phyloP scores from a whole-genome alignment of 2,888 invertebrate genomes.

The Antheraea assamensis region DNA sequence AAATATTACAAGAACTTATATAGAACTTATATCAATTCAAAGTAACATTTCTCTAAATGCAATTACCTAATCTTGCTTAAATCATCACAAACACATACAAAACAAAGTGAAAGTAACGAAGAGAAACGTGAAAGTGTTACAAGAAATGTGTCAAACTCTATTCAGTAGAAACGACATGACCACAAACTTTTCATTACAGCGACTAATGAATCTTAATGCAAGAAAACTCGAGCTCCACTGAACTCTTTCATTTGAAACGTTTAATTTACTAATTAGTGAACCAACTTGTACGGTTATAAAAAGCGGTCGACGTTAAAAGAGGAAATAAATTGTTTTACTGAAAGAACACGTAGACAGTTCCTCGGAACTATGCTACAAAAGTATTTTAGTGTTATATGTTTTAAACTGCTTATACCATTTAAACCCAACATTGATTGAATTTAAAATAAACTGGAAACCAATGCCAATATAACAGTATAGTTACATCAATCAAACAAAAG shows the following conservation, averaged over 20 bases:
- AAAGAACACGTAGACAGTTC: background rate
- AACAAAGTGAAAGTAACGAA: background rate
- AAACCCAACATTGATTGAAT: background rate
- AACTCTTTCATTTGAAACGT: slow-evolving; percentile 38
- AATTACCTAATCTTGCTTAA: no score
- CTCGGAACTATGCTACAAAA: background rate
- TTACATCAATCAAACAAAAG: background rate
- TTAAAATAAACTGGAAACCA: background rate
- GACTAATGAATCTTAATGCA: slow-evolving; percentile 33
- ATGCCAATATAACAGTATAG: background rate
- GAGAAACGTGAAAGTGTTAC: background rate
- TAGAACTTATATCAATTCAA: no score
- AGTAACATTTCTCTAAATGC: no score
- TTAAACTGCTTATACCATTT: background rate
- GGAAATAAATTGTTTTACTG: slow-evolving; percentile 12
- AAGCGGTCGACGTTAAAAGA: background rate
- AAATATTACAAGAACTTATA: no score
- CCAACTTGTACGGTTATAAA: slow-evolving; percentile 27
- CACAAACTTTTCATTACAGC: slow-evolving; percentile 12
- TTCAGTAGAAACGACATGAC: background rate
- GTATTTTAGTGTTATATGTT: background rate
- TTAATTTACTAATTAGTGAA: slow-evolving; percentile 42
- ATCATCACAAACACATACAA: background rate
- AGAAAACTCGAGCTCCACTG: slow-evolving; percentile 29
- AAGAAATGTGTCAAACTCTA: background rate